phyloP scores from a whole-genome alignment of 2,797 vertebrate species.

The Coregonus sp. region DNA sequence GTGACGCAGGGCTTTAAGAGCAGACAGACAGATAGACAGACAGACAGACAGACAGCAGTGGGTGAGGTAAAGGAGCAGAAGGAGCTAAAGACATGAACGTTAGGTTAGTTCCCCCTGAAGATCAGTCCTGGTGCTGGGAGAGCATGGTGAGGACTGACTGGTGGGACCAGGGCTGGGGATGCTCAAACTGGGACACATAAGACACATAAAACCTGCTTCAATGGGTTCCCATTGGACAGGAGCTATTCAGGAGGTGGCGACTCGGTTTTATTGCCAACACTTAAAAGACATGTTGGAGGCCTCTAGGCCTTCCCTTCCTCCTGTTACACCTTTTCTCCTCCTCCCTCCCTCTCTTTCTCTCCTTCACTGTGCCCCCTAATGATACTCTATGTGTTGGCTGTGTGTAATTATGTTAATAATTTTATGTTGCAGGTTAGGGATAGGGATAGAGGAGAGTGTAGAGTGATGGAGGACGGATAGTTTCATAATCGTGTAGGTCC shows the following conservation, averaged over 20 bases:
- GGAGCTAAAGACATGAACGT: constrained; percentile 38
- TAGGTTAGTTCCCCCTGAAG: constrained; percentile 44
- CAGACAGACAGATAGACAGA: background rate
- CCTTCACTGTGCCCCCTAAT: constrained; percentile 68
- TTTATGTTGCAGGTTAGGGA: constrained; percentile 45
- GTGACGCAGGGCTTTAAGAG: constrained; percentile 17
- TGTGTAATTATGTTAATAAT: constrained; percentile 73
- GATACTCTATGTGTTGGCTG: constrained; percentile 60
- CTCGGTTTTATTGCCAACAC: constrained; percentile 75
- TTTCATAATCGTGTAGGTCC: constrained; percentile 54
- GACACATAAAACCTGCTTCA: constrained; percentile 69
- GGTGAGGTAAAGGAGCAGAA: constrained; percentile 47
- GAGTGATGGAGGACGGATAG: constrained; percentile 56
- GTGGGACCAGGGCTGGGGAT: constrained; percentile 49
- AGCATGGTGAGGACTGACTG: constrained; percentile 68
- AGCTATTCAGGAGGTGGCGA: constrained; percentile 65
- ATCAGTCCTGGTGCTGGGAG: constrained; percentile 69
- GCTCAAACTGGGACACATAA: constrained; percentile 63
- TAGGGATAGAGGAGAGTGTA: constrained; percentile 20
- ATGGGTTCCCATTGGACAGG: constrained; percentile 72
- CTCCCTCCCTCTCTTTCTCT: constrained; percentile 34
- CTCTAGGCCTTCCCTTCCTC: constrained; percentile 46
- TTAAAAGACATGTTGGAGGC: constrained; percentile 66
- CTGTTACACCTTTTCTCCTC: constrained; percentile 27
- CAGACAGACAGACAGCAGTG: background rate